phyloP scores from a whole-genome alignment of 2,797 vertebrate genomes.

The Fratercula arctica region DNA sequence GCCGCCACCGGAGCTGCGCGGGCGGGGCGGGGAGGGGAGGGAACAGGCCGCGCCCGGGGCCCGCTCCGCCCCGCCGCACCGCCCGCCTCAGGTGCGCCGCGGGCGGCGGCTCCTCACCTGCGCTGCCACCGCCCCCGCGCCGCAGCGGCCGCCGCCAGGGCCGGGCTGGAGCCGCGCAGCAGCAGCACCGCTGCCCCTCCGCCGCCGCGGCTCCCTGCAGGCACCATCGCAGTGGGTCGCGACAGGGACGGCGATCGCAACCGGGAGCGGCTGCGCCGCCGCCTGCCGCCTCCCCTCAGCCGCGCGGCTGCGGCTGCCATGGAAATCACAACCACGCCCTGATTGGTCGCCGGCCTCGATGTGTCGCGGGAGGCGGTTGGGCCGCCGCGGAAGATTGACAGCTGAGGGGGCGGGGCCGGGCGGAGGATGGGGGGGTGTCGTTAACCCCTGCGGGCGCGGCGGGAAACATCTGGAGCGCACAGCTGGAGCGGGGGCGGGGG shows the following conservation, averaged over 20 bases:
- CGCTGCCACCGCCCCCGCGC: not conserved
- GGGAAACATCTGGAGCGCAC: not conserved
- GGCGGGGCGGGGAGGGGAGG: not conserved
- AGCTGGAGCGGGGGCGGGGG: not conserved
- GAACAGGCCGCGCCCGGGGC: not conserved
- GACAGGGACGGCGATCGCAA: not conserved
- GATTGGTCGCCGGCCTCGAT: slow-evolving; percentile 65
- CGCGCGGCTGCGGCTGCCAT: slow-evolving; percentile 27
- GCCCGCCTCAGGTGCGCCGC: not conserved
- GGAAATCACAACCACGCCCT: slow-evolving; percentile 53
- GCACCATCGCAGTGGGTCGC: slow-evolving; percentile 17
- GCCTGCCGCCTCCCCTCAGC: not conserved
- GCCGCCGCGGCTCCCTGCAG: slow-evolving; percentile 33
- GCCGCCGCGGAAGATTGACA: not conserved
- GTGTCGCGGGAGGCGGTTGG: slow-evolving; percentile 67
- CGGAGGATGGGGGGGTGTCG: not conserved
- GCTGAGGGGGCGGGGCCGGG: not conserved
- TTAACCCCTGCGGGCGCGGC: not conserved
- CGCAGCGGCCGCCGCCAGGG: not conserved
- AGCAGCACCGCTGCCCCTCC: not conserved
- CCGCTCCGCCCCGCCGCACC: not conserved
- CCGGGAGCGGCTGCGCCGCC: not conserved
- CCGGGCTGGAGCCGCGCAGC: not conserved
- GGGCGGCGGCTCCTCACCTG: not conserved
- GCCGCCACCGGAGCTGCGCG: not conserved